Base-by-base conservation (phyloP, 2,888 invertebrate species). In the Heliconius ismenius region DNA sequence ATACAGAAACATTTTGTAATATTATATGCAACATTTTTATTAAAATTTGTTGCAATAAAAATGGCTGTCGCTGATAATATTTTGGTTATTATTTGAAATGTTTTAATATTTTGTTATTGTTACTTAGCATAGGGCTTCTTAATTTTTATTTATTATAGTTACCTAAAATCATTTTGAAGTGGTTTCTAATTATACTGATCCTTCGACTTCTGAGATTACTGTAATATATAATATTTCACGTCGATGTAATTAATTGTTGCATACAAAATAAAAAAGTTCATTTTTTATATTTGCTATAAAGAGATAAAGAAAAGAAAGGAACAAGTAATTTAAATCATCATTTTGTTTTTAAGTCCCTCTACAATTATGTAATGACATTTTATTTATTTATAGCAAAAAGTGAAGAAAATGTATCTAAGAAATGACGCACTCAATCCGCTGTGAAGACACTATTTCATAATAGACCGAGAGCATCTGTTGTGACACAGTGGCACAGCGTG, bases 11-110 rank as follows among this genome's bases (percentile, higher is more conserved):
- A 36, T 65, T 21, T 39, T 32, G 9, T 32, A 63, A 63, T 63
- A 9, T 36, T 64, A 11, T 64, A 18, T 43, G 43, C 26, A 4
- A 9, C 39, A 39, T 49, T 49, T 3, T 49, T 49, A 18, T 21
- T 21, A 6, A 43, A 49, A 18, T 68, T 68, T 11, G 49, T 43
- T n/a, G 2, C n/a, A 65, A 65, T n/a, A 21, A 65, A 65, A 36
- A 36, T 65, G 36, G 65, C 65, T n/a, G 64, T 65, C 36, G 36
- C 32, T 36, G 21, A 36, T 65, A 36, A 36, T 65, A 36, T n/a
- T n/a, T 36, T 65, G 36, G n/a, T 65, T 36, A n/a, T n/a, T 36
- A n/a, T 65, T 65, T 11, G 13, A 36, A 36, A n/a, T 36, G 10
- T n/a, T 21, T 36, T 10, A 13, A 11, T 36, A 10, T 36, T 65